Evolutionary conservation across 23 tunicate species (phyloP).

Genomic region (Trididemnum clinides): DNA sequence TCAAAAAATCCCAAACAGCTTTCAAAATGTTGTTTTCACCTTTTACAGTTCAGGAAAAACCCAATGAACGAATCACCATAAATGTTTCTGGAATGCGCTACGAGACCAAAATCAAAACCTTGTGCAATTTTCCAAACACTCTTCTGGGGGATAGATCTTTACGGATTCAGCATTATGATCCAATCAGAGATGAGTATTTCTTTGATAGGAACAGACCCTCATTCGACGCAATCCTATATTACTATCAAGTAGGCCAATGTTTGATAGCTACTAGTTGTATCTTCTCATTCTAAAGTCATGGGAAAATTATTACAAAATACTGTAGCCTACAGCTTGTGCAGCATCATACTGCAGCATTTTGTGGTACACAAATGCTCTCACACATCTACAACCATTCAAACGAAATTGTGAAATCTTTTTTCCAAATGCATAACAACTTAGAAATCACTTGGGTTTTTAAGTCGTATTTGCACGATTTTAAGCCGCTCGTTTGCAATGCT

Average conservation of each 20-base stretch:
- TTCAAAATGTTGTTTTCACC: background rate
- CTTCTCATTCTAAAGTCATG: too few species aligned
- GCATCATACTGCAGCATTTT: too few species aligned
- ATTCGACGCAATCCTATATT: constrained; percentile 94
- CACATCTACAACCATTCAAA: too few species aligned
- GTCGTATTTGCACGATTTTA: too few species aligned
- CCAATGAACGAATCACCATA: constrained; percentile 58
- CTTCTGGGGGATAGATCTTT: constrained; percentile 74
- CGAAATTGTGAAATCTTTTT: too few species aligned
- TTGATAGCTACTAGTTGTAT: too few species aligned
- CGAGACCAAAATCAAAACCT: constrained; percentile 74
- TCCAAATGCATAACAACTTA: too few species aligned
- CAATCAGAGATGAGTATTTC: constrained; percentile 80
- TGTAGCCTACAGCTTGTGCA: too few species aligned
- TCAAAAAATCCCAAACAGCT: background rate
- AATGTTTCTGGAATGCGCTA: constrained; percentile 91
- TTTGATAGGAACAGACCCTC: constrained; percentile 91
- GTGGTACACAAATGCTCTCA: too few species aligned
- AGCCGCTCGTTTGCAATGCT: too few species aligned
- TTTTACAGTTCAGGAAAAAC: background rate
- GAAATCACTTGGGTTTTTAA: too few species aligned
- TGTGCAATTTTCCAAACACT: constrained; percentile 79
- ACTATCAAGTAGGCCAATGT: constrained; percentile 86
- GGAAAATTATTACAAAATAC: too few species aligned
- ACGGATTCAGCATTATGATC: constrained; percentile 81